A percentile compares a stretch with the other conserved stretches of the same genome.
Evolutionary conservation across 1,140 invertebrate species (phyloP).

Genomic region (Tribolium madens): DNA sequence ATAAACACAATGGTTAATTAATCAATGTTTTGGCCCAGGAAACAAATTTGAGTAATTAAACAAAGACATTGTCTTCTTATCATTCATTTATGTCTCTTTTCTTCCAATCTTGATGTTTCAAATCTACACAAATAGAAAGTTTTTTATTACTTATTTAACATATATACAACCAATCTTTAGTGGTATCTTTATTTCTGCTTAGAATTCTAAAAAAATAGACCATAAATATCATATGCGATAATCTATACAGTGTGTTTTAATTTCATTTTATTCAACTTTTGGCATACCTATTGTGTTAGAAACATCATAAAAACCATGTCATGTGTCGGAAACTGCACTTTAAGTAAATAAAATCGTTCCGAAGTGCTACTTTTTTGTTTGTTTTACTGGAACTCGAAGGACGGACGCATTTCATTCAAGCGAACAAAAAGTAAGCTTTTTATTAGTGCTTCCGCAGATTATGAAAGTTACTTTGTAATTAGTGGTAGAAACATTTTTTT

Average conservation of each 20-base stretch:
- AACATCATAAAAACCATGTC: not conserved
- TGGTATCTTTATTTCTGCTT: not conserved
- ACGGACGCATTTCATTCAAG: not conserved
- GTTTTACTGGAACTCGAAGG: not conserved
- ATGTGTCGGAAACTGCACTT: not conserved
- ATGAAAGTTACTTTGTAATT: conserved; percentile 1
- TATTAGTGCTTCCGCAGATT: not conserved
- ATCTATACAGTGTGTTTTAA: not conserved
- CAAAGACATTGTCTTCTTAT: not conserved
- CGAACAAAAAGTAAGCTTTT: not conserved
- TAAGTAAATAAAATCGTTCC: not conserved
- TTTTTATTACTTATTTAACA: not conserved
- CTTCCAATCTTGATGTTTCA: not conserved
- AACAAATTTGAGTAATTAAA: not conserved
- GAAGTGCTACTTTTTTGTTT: not conserved
- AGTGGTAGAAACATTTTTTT: not conserved
- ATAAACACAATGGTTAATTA: not conserved
- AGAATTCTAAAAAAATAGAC: too few species aligned
- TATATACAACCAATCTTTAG: not conserved
- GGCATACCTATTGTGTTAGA: too few species aligned
- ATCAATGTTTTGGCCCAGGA: not conserved
- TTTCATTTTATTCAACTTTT: not conserved
- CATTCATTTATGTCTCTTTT: not conserved
- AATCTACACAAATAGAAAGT: not conserved
- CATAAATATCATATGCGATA: not conserved